Conservation (phyloP, 2,113 vertebrate genomes). For the Ariopsis seemanni region DNA sequence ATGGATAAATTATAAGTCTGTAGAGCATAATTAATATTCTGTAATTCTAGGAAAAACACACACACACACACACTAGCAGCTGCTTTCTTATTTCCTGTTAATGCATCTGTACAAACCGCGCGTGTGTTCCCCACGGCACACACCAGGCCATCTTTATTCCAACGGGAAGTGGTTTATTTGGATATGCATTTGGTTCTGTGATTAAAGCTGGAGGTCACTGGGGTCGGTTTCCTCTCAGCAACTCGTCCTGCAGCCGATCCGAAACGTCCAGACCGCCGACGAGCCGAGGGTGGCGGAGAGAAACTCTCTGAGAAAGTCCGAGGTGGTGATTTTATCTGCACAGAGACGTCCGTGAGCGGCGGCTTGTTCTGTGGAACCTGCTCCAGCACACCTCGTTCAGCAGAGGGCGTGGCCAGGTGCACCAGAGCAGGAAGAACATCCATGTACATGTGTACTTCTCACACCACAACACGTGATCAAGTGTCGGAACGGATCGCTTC, state of each 20-base stretch:
- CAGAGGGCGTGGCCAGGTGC: neutral
- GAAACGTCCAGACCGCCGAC: neutral
- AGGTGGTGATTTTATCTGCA: neutral
- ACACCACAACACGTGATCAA: neutral
- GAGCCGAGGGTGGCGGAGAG: neutral
- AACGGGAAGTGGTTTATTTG: neutral
- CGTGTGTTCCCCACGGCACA: neutral
- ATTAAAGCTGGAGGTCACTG: neutral
- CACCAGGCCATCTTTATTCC: neutral
- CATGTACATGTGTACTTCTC: no score
- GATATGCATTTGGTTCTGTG: neutral
- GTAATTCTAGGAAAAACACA: constrained; percentile 11
- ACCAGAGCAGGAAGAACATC: neutral
- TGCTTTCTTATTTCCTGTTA: neutral
- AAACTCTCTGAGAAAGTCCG: neutral
- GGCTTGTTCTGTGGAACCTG: neutral
- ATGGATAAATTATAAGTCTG: constrained; percentile 13
- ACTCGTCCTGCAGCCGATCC: neutral
- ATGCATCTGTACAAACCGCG: neutral
- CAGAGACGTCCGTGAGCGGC: neutral
- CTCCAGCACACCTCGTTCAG: neutral
- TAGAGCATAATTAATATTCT: neutral
- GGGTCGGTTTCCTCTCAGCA: neutral
- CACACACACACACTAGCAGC: neutral
- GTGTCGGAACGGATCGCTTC: neutral